Conservation (phyloP, 1,140 invertebrate species). For the Drosophila malerkotliana region DNA sequence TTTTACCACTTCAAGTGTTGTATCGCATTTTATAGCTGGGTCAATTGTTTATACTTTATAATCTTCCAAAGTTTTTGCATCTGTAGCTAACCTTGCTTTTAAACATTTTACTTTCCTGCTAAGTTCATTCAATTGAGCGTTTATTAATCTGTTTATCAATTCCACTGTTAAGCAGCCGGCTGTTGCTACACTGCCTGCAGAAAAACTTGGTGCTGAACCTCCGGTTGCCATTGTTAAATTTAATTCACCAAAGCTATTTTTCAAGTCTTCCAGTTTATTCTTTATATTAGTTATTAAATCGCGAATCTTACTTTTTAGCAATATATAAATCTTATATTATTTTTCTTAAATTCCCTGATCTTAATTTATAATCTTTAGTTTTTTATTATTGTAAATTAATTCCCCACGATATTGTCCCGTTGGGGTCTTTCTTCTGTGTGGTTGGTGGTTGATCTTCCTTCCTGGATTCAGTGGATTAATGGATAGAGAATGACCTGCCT, state of each 20-base stretch:
- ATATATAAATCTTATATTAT: neutral
- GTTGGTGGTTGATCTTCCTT: too few relatives aligned
- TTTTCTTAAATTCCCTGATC: too few relatives aligned
- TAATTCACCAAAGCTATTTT: neutral
- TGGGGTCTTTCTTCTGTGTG: too few relatives aligned
- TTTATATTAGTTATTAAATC: neutral
- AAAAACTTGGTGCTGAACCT: too few relatives aligned
- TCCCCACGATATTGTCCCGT: too few relatives aligned
- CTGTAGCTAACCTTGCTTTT: neutral
- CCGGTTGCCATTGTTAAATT: neutral
- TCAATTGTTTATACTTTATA: conserved; percentile 3
- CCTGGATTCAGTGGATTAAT: too few relatives aligned
- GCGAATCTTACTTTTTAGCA: neutral
- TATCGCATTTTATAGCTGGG: conserved; percentile 1
- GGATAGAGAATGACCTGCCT: too few relatives aligned
- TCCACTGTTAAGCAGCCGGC: neutral
- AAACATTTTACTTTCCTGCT: neutral
- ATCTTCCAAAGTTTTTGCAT: neutral
- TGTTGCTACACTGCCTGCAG: neutral
- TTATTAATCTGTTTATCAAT: conserved; percentile 11
- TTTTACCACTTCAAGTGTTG: conserved; percentile 1
- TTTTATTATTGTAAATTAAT: too few relatives aligned
- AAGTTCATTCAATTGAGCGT: neutral
- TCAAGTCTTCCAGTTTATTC: conserved; percentile 7
- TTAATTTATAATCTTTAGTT: too few relatives aligned